A percentile compares a stretch with the other conserved stretches of the same genome.
Conservation (phyloP, 2,797 vertebrate genomes). For the Falco peregrinus region DNA sequence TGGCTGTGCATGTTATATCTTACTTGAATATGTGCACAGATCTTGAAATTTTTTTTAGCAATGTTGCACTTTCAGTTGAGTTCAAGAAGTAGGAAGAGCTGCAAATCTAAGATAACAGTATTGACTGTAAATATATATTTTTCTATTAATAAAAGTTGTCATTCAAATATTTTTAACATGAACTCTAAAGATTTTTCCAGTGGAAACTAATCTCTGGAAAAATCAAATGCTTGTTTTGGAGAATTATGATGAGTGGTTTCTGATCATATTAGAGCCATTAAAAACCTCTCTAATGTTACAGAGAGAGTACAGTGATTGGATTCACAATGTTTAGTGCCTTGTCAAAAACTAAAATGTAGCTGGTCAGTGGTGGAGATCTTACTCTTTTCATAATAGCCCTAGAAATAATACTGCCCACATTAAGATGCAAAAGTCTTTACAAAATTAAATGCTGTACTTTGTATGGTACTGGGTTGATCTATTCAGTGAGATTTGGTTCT, state of each 20-base stretch:
- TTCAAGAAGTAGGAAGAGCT: slow-evolving; percentile 64
- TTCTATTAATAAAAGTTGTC: slow-evolving; percentile 68
- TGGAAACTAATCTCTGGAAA: slow-evolving; percentile 53
- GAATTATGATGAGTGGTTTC: slow-evolving; percentile 50
- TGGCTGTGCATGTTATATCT: slow-evolving; percentile 11
- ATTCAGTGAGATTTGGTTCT: background rate
- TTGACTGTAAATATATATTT: slow-evolving; percentile 69
- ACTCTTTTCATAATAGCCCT: background rate
- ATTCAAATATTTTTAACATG: slow-evolving; percentile 66
- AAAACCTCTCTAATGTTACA: slow-evolving; percentile 51
- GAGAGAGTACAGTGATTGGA: slow-evolving; percentile 59
- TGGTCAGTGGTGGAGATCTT: slow-evolving; percentile 1
- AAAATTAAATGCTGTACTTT: background rate
- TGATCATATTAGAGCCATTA: slow-evolving; percentile 61
- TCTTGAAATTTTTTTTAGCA: slow-evolving; percentile 53
- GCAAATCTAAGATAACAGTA: slow-evolving; percentile 67
- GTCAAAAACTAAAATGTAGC: slow-evolving; percentile 36
- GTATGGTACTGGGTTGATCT: background rate
- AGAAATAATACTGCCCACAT: background rate
- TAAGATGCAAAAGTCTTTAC: background rate
- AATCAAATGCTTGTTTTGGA: slow-evolving; percentile 54
- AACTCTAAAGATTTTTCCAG: slow-evolving; percentile 60
- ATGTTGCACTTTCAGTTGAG: slow-evolving; percentile 70
- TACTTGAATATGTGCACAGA: slow-evolving; percentile 24
- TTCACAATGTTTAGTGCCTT: slow-evolving; percentile 73